Evolutionary conservation across 2,888 invertebrate species (phyloP), one percentile per base, ranked within the genome.

Genomic region (Platycnemis pennipes): DNA sequence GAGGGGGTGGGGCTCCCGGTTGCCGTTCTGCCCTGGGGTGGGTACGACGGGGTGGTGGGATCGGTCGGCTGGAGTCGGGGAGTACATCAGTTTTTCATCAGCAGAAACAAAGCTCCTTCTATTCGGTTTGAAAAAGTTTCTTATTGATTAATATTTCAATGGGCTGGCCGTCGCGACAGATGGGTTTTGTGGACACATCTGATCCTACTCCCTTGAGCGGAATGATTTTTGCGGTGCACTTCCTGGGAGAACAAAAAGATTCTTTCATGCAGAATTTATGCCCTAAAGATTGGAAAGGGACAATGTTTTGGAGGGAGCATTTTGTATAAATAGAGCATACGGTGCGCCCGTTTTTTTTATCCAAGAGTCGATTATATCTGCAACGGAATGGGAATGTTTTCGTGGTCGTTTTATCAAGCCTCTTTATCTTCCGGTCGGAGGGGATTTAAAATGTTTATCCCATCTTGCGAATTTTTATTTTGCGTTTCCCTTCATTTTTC

Each of bases 91-190:
- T 91, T 91, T 91, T 91, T 91, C 91, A 91, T 91, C 91, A 91
- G 91, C 91, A 91, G 91, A 91, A 91, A 91, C 91, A 91, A 91
- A 91, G 91, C 91, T 91, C 91, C 91, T 91, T 89, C 89, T 89
- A 53, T 89, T 69, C 63, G 91, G 44, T 69, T 37, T 37, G 77
- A 91, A 91, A 91, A 91, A 91, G 91, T 91, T 91, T 91, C 91
- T 91, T 91, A 91, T 91, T 91, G 91, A 91, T 91, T 91, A 91
- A 91, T 91, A 91, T 91, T 91, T 91, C 63, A 91, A 91, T 91
- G 91, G 56, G 22, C 42, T 16, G 89, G 89, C 42, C 91, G 91
- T 91, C 91, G 91, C 91, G 91, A 91, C 91, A 91, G 91, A 91
- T 63, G 91, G 91, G 91, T 69, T 77, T 56, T 69, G 91, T 69